phyloP scores from a whole-genome alignment of 2,888 invertebrate species.

The Choreutis nemorana region DNA sequence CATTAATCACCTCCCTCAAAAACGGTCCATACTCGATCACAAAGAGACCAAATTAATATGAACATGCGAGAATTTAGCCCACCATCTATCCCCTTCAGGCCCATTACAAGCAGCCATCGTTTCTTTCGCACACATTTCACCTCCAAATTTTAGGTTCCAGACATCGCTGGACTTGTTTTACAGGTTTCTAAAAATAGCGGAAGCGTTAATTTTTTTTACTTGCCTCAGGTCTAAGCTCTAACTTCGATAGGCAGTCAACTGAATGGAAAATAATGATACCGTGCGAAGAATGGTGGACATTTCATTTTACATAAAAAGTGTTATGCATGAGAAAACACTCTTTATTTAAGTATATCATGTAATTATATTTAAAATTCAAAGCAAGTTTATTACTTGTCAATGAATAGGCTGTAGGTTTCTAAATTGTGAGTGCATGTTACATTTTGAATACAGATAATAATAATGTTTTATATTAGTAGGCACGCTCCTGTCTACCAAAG shows the following conservation, averaged over 20 bases:
- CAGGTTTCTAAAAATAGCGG: slow-evolving; percentile 62
- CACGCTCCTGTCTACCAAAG: too few species aligned
- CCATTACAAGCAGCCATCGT: slow-evolving; percentile 31
- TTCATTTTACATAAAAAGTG: too few species aligned
- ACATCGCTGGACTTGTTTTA: slow-evolving; percentile 46
- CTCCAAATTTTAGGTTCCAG: slow-evolving; percentile 57
- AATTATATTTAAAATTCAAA: neutral
- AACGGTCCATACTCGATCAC: slow-evolving; percentile 1
- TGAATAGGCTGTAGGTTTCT: too few species aligned
- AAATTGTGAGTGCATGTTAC: too few species aligned
- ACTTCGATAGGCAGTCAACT: neutral
- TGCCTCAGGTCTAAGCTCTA: slow-evolving; percentile 19
- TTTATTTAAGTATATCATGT: neutral
- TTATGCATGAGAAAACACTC: too few species aligned
- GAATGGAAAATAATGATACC: too few species aligned
- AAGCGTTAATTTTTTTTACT: slow-evolving; percentile 42
- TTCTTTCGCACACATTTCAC: slow-evolving; percentile 56
- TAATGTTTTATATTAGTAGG: too few species aligned
- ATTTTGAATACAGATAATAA: too few species aligned
- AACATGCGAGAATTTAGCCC: slow-evolving; percentile 47
- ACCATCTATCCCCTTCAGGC: slow-evolving; percentile 47
- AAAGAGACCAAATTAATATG: slow-evolving; percentile 27
- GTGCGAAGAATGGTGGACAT: too few species aligned
- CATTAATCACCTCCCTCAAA: too few species aligned
- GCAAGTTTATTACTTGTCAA: neutral